Percentiles rank a stretch among this genome's conserved stretches.
phyloP scores from a whole-genome alignment of 2,888 invertebrate genomes.

The Lasioglossum marginatum region DNA sequence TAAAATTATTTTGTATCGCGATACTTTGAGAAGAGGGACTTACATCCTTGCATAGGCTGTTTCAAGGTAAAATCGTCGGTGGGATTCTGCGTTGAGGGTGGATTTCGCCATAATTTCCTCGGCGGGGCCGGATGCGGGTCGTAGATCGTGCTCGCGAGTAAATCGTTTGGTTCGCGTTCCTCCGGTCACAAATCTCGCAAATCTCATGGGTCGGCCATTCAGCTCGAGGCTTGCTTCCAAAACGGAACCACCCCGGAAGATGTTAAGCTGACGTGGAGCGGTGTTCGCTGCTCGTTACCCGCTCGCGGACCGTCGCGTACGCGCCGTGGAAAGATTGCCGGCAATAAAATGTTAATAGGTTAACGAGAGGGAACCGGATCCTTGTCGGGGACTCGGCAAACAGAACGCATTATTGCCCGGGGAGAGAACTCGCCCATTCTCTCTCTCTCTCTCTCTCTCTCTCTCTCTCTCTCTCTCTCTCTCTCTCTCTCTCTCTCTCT shows the following conservation, averaged over 20 bases:
- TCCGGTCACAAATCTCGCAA: constrained; percentile 63
- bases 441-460: background rate
- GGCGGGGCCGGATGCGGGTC: background rate
- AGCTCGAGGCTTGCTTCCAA: constrained; percentile 48
- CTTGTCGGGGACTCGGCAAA: constrained; percentile 37
- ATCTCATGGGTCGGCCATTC: constrained; percentile 41
- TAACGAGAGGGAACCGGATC: constrained; percentile 68
- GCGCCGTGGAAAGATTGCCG: constrained; percentile 68
- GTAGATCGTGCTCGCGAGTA: constrained; percentile 18
- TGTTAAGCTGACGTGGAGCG: constrained; percentile 55
- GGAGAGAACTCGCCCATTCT: background rate
- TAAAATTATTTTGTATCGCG: too few species aligned
- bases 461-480: background rate
- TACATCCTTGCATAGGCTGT: background rate
- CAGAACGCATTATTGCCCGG: constrained; percentile 28
- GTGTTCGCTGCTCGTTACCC: constrained; percentile 44
- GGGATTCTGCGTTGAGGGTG: background rate
- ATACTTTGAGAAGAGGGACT: too few species aligned
- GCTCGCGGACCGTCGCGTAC: constrained; percentile 20
- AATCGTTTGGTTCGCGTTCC: constrained; percentile 51
- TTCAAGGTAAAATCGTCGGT: background rate
- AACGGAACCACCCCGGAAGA: constrained; percentile 63
- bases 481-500: background rate
- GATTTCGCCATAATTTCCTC: constrained; percentile 14
- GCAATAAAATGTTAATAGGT: constrained; percentile 79